Percentiles rank a stretch among this genome's conserved stretches.
Conservation (phyloP, 92 coral and sea anemone genomes). For the Metridium senile region DNA sequence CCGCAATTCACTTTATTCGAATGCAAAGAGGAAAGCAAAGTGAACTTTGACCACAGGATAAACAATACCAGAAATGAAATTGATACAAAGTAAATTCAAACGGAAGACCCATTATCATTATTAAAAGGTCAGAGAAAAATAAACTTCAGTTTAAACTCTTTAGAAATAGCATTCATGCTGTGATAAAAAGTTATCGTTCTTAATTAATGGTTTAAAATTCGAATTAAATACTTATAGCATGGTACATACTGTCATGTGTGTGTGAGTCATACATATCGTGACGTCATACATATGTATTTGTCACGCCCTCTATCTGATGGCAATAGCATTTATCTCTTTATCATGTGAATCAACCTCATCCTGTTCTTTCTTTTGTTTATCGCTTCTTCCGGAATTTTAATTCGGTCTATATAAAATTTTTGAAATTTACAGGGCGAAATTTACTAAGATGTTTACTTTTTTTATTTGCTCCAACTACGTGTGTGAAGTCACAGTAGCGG, state of each 20-base stretch:
- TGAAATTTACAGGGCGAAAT: too few relatives aligned
- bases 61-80: not conserved
- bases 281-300: not conserved
- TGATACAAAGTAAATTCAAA: not conserved
- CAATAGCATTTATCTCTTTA: not conserved
- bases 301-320: not conserved
- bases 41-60: not conserved
- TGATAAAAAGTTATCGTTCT: too few relatives aligned
- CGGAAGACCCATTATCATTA: not conserved
- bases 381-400: not conserved
- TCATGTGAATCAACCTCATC: not conserved
- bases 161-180: too few relatives aligned
- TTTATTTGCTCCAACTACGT: not conserved
- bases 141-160: too few relatives aligned
- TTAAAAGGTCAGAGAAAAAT: not conserved
- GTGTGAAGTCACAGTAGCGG: too few relatives aligned
- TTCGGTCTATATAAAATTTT: too few relatives aligned
- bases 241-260: too few relatives aligned
- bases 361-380: not conserved
- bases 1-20: not conserved
- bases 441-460: too few relatives aligned
- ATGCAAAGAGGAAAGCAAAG: not conserved
- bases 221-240: too few relatives aligned
- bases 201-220: too few relatives aligned
- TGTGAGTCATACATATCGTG: too few relatives aligned